Conservation (phyloP, 2,113 vertebrate species). For the Xiphias gladius region DNA sequence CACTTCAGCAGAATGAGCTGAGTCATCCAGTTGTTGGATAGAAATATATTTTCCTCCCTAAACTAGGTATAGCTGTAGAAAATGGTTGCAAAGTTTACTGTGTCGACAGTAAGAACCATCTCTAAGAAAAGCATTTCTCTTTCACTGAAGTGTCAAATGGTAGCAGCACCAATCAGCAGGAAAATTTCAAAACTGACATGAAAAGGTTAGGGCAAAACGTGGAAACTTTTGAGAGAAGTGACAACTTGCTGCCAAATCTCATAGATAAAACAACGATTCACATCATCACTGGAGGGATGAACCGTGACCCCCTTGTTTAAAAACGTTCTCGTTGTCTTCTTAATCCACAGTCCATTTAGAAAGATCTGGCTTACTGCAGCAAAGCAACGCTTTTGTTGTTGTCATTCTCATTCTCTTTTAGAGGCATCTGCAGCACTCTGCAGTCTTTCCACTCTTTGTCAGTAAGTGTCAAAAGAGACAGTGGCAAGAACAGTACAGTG, state of each 20-base stretch:
- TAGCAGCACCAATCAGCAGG: not conserved
- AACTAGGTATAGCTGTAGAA: not conserved
- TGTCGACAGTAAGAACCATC: not conserved
- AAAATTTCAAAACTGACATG: not conserved
- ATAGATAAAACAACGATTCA: not conserved
- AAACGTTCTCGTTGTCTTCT: not conserved
- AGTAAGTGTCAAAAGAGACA: not conserved
- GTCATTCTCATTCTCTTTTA: not conserved
- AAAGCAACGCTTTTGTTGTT: not conserved
- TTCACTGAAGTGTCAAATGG: slow-evolving; percentile 9
- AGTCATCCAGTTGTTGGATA: not conserved
- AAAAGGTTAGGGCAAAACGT: slow-evolving; percentile 9
- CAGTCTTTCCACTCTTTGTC: not conserved
- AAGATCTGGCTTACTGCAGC: not conserved
- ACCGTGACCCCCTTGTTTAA: not conserved
- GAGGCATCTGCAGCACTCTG: not conserved
- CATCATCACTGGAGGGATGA: not conserved
- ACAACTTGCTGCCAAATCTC: not conserved
- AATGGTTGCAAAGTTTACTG: not conserved
- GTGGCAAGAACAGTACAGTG: not conserved
- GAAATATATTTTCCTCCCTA: slow-evolving; percentile 8
- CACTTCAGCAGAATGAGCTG: slow-evolving; percentile 15
- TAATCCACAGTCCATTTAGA: not conserved
- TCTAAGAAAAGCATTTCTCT: not conserved
- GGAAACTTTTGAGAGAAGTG: not conserved